Conservation (phyloP, 2,797 vertebrate species). For the Eupleurogrammus muticus region DNA sequence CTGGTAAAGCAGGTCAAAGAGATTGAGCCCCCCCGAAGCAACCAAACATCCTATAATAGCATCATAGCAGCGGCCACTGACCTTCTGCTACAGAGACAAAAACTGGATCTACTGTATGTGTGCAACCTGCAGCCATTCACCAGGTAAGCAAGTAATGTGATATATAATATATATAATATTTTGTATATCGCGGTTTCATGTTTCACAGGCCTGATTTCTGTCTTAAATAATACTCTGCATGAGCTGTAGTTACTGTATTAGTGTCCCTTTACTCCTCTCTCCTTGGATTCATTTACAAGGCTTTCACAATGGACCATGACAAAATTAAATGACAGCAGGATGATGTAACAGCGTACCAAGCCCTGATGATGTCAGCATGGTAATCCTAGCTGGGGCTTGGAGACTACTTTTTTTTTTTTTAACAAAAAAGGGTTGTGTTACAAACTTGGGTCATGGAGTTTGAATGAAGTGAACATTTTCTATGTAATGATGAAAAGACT, state of each 20-base stretch:
- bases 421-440: neutral
- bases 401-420: neutral
- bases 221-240: neutral
- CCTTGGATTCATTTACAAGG: neutral
- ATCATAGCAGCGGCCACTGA: slow-evolving; percentile 13
- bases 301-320: neutral
- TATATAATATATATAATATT: neutral
- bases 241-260: neutral
- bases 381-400: neutral
- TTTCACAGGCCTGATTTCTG: neutral
- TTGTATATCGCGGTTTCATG: neutral
- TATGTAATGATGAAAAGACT: neutral
- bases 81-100: slow-evolving; percentile 1
- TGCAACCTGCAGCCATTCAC: slow-evolving; percentile 1
- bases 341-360: too few relatives aligned
- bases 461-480: neutral
- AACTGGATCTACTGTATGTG: neutral
- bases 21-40: slow-evolving; percentile 53
- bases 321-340: neutral
- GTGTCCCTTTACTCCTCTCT: too few relatives aligned
- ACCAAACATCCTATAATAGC: slow-evolving; percentile 64
- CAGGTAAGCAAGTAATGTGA: neutral
- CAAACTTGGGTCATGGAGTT: neutral
- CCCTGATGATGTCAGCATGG: neutral
- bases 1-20: slow-evolving; percentile 73